Evolutionary conservation across 2,888 invertebrate species (phyloP), one percentile per base, ranked within the genome.

Genomic region (Chaetoderma sp.): DNA sequence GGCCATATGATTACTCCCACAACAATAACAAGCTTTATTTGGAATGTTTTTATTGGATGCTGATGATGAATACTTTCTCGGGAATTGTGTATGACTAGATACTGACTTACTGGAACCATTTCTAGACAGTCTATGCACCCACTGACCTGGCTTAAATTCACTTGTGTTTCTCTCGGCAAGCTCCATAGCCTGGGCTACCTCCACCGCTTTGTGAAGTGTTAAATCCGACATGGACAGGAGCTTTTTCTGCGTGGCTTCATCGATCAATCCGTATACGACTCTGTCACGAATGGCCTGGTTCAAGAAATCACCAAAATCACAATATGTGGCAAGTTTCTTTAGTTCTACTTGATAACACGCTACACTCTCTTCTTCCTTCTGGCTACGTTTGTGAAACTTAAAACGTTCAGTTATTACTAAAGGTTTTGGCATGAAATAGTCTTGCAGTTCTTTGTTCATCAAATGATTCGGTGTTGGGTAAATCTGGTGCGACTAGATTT

Each of bases 211-310:
- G 10, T 60, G 25, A 4, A 65, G 50, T 10, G 59, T 63, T 27
- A 65, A 25, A 10, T 63, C 50, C 13, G 16, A 28, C 27, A 32
- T 56, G 3, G 65, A 61, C 33, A 74, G 42, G n/a, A 67, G 30
- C 30, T 59, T 59, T 36, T 45, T 60, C 59, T 70, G 67, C 8
- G 63, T 68, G 2, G 4, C 28, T 33, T 52, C 33, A 39, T 54
- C 47, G 10, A 25, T 18, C 6, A 74, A 33, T 4, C 71, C 71
- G 57, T 70, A 70, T 21, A 73, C 72, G 33, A 73, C 63, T 36
- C 63, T 8, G 28, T 73, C 71, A 6, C 71, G 23, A 27, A 74
- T 33, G 0, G 62, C 36, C 39, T 71, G 70, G n/a, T 65, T 28
- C 4, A 71, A 33, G 16, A 4, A 27, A 0, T 18, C 28, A 1